These are phyloP conservation scores for Coregonus suidteri DNA, from an alignment of 2,797 vertebrate species.

Conservation along the genomic window DNA sequence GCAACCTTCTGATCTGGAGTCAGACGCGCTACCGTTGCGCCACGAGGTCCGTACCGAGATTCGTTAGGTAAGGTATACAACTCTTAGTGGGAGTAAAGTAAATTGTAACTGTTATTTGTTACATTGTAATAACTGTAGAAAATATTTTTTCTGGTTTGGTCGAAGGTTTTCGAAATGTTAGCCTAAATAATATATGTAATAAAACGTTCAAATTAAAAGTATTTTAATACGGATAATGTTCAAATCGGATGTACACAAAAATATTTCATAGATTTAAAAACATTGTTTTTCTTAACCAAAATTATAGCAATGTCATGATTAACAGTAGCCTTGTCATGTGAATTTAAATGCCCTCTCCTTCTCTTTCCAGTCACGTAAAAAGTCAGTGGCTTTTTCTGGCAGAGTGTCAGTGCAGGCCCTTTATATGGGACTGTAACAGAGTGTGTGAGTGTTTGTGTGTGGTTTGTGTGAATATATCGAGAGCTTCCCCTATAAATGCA, in stretches of 20 bases:
- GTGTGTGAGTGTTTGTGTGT: slow-evolving; percentile 1
- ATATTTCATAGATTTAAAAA: not conserved
- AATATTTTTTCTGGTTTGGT: not conserved
- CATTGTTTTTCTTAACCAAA: not conserved
- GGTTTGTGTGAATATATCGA: not conserved
- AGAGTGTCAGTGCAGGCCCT: not conserved
- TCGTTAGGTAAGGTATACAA: not conserved
- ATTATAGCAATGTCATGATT: not conserved
- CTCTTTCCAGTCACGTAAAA: slow-evolving; percentile 16
- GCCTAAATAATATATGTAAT: not conserved
- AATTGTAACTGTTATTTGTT: no score
- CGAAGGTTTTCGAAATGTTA: not conserved
- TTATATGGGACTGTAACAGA: slow-evolving; percentile 13
- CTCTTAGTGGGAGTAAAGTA: no score
- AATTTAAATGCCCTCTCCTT: not conserved
- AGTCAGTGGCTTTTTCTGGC: not conserved
- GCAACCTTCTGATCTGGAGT: slow-evolving; percentile 43
- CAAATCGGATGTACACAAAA: not conserved
- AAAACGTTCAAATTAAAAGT: no score
- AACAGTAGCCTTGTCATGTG: not conserved
- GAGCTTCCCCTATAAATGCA: not conserved
- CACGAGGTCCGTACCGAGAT: slow-evolving; percentile 2
- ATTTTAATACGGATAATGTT: no score
- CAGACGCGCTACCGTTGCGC: slow-evolving; percentile 42
- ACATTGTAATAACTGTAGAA: not conserved